Base-by-base conservation (phyloP, 2,113 vertebrate species). In the Corythaixoides concolor region DNA sequence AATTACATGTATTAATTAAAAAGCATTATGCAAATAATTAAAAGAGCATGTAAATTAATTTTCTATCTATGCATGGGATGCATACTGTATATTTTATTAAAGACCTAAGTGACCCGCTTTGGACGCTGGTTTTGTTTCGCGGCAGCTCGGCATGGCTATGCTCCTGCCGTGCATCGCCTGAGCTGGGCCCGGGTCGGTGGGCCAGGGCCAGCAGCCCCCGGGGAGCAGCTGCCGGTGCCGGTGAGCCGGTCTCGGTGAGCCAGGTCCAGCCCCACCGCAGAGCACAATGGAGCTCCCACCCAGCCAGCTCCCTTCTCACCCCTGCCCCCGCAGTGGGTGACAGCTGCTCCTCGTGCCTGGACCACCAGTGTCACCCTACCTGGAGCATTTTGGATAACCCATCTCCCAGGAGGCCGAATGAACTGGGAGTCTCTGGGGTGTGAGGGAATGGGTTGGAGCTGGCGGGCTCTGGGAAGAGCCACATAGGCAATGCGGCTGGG, bases 51-150 rank as follows among this genome's bases (percentile, higher is more conserved):
- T 96, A 97, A 85, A 97, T 88, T 89, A 95, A 94, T 97, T 97
- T 97, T 97, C 91, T 97, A 97, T 97, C 95, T 97, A 97, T 97
- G 97, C 96, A 97, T 97, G 96, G 90, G 82, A 95, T 93, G 93
- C 97, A 97, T 95, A 97, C 76, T 93, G 93, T 95, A 95, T 97
- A 97, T 97, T 97, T 97, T 97, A 97, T 96, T 97, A 97, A 97
- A 97, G 92, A 95, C 70, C 53, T 82, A 60, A 55, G 68, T 59
- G 87, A 97, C 86, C 93, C 49, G 17, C 80, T 69, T 41, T 52
- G 69, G 79, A 69, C 9, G 35, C 63, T 94, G 73, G 20, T 70
- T 97, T 58, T 89, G 78, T 89, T 94, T 15, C 0, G 1, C 2
- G 22, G 67, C 19, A 52, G 78, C 18, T 78, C n/a, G 18, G 26